Base-by-base conservation (phyloP, 1,140 invertebrate species). In the Venustaconcha ellipsiformis region DNA sequence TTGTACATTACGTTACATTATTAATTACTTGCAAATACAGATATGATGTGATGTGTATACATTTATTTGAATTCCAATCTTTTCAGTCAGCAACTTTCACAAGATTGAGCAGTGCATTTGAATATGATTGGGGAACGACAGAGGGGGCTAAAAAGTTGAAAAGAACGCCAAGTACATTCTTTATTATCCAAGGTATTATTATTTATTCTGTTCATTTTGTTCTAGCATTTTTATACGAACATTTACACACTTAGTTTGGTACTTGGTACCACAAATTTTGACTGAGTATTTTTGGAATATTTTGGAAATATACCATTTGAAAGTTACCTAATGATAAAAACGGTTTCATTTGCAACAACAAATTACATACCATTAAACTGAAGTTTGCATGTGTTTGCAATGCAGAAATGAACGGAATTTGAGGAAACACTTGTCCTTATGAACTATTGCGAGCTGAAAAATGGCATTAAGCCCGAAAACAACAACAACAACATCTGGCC, bases 21-120 rank as follows among this genome's bases (percentile, higher is more conserved):
- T 30, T 48, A 8, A 11, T 18, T 15, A 64, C 17, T 64, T 20
- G 37, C n/a, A 15, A 30, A 30, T 20, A 14, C 23, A 26, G 12
- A 20, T 64, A 4, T 64, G 1, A 48, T 66, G n/a, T 66, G 55
- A 17, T 66, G 48, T 57, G 56, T 59, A 20, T 37, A 66, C 18
- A 64, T 64, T 13, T 55, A 57, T 66, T 17, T 23, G 26, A 6
- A 66, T 66, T 6, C 20, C 30, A 23, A 55, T 64, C 48, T 56
- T 76, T 85, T 72, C 69, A 91, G 88, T 81, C 70, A 37, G 78
- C 89, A 55, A 65, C 70, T 3, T 97, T 94, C 87, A 92, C 94
- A 30, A 92, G 93, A 1, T 92, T 96, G 66, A 92, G 94, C 75
- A 92, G 92, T 76, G 93, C 94, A 57, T 84, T 96, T 5, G 92